A percentile compares a stretch with the other conserved stretches of the same genome.
Evolutionary conservation across 2,888 invertebrate species (phyloP).

Genomic region (Pachliopta kotzebuea): DNA sequence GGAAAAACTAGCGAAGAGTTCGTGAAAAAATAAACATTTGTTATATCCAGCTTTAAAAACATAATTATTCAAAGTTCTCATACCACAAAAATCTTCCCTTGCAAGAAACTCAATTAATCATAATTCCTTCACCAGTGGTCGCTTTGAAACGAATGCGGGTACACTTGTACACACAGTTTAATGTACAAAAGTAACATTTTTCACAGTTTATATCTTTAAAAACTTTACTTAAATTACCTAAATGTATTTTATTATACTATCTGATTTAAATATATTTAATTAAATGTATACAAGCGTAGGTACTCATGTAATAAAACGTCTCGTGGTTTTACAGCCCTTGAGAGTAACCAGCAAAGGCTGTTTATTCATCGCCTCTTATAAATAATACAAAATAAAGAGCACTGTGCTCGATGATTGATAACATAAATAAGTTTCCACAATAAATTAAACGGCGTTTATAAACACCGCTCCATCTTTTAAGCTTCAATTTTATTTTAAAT

Average conservation of each 20-base stretch:
- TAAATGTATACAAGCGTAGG: no score
- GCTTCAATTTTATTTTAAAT: neutral
- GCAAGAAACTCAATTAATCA: conserved; percentile 20
- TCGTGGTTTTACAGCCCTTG: no score
- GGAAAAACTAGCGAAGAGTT: no score
- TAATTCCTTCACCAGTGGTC: conserved; percentile 8
- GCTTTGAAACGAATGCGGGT: conserved; percentile 6
- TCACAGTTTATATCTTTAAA: neutral
- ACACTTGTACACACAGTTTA: conserved; percentile 4
- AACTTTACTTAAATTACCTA: neutral
- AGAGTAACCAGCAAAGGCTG: neutral
- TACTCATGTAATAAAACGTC: no score
- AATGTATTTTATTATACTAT: neutral
- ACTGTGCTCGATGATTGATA: neutral
- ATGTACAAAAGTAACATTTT: conserved; percentile 1
- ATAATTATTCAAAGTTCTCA: conserved; percentile 14
- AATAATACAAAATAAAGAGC: neutral
- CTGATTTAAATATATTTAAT: neutral
- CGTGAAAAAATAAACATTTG: neutral
- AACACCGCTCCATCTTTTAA: neutral
- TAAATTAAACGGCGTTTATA: neutral
- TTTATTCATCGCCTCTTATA: neutral
- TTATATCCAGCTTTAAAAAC: neutral
- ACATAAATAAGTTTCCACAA: neutral
- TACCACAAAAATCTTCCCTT: conserved; percentile 9